Base-by-base conservation (phyloP, 2,888 invertebrate genomes). In the Drosophila lutescens region DNA sequence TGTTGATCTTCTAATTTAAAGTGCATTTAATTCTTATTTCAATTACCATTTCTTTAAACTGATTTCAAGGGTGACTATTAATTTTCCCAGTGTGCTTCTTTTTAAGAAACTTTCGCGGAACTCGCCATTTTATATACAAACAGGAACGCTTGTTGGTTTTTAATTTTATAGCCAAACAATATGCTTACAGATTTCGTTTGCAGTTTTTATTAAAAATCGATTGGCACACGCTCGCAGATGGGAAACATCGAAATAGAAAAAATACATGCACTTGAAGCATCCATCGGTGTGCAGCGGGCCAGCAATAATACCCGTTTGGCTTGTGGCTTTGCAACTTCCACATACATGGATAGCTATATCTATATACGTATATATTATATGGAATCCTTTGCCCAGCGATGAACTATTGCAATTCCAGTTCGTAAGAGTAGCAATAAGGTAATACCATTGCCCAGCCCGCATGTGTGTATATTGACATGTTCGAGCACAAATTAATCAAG, bases 91-190 rank as follows among this genome's bases (percentile, higher is more conserved):
- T 63, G 62, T 17, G 3, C 30, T 34, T 50, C 32, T 49, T 34
- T 44, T 40, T 13, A 15, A 15, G 26, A 15, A 36, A 55, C 23
- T 30, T 50, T 41, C 57, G 58, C 63, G 36, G 34, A 53, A 40
- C 50, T 62, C 49, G 55, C 57, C 40, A 41, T 53, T 34, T 30
- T 17, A 49, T 43, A 47, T 17, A 40, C 54, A 63, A 7, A 53
- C 10, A 13, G 46, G 34, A 32, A 44, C 17, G 60, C 66, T 62
- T 84, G 84, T 85, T 84, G 87, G 85, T 85, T 86, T 84, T 87
- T 86, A 84, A 84, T 86, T 84, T 87, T 68, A 80, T 79, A 71
- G 80, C 67, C 78, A 84, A 84, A 82, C 85, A 86, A 78, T 65
- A 63, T 76, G 79, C 81, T 79, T 84, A 78, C 74, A 71, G 66